Evolutionary conservation across 2,888 invertebrate genomes (phyloP).

Genomic region (Papilio protenor): DNA sequence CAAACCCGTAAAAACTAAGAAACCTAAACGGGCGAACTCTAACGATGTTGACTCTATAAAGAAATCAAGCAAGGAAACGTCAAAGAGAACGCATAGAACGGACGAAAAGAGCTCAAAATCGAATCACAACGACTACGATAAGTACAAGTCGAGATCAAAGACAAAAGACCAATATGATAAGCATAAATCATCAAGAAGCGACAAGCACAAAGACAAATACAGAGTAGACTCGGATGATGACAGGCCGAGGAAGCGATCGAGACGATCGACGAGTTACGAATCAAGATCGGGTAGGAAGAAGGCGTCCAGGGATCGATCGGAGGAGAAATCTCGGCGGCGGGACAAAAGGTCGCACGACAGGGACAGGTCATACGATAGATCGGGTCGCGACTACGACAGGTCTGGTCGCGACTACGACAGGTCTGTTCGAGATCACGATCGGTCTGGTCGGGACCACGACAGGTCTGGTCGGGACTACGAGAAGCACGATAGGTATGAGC

Average conservation of each 20-base stretch:
- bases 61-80: slow-evolving; percentile 66
- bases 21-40: slow-evolving; percentile 70
- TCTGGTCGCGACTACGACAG: slow-evolving; percentile 54
- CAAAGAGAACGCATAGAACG: slow-evolving; percentile 58
- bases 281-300: slow-evolving; percentile 63
- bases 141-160: slow-evolving; percentile 61
- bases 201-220: slow-evolving; percentile 67
- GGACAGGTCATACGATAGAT: slow-evolving; percentile 61
- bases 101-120: slow-evolving; percentile 62
- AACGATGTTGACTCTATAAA: slow-evolving; percentile 66
- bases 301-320: slow-evolving; percentile 60
- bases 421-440: slow-evolving; percentile 46
- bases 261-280: slow-evolving; percentile 70
- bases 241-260: slow-evolving; percentile 66
- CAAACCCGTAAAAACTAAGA: slow-evolving; percentile 62
- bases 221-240: slow-evolving; percentile 75
- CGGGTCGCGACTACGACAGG: slow-evolving; percentile 58
- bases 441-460: slow-evolving; percentile 55
- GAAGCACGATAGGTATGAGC: slow-evolving; percentile 75
- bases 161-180: slow-evolving; percentile 68
- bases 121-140: slow-evolving; percentile 64
- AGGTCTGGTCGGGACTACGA: slow-evolving; percentile 47
- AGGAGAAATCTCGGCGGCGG: slow-evolving; percentile 62
- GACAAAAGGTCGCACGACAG: slow-evolving; percentile 66
- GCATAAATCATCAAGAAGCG: slow-evolving; percentile 66